phyloP scores from a whole-genome alignment of 2,888 invertebrate genomes.

The Phyllotreta cruciferae region DNA sequence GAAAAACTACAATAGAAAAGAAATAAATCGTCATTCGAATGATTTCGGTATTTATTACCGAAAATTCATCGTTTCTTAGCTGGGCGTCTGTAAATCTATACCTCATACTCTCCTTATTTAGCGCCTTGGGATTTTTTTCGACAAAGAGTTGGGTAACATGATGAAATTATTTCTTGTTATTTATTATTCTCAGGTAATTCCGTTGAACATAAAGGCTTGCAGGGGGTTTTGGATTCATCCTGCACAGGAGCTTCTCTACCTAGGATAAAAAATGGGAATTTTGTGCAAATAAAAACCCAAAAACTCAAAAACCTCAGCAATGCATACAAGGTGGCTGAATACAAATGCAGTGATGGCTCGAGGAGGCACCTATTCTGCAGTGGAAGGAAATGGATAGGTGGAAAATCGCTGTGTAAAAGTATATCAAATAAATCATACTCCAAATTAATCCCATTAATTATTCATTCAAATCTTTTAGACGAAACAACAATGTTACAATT shows the following conservation, averaged over 20 bases:
- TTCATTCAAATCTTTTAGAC: background rate
- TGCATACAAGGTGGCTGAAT: slow-evolving; percentile 65
- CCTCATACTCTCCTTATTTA: too few relatives aligned
- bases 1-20: slow-evolving; percentile 7
- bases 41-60: too few relatives aligned
- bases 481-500: slow-evolving; percentile 21
- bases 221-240: slow-evolving; percentile 38
- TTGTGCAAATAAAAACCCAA: slow-evolving; percentile 6
- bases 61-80: too few relatives aligned
- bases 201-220: slow-evolving; percentile 13
- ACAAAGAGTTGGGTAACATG: too few relatives aligned
- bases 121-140: too few relatives aligned
- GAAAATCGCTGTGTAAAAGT: slow-evolving; percentile 61
- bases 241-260: slow-evolving; percentile 37
- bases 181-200: background rate
- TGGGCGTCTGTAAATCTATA: too few relatives aligned
- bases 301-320: slow-evolving; percentile 52
- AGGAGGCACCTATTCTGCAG: slow-evolving; percentile 66
- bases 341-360: slow-evolving; percentile 62
- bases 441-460: background rate
- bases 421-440: slow-evolving; percentile 9
- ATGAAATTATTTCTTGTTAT: background rate
- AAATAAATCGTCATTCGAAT: slow-evolving; percentile 3
- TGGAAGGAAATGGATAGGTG: slow-evolving; percentile 65
- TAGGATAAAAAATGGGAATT: slow-evolving; percentile 38